Percentiles rank a stretch among this genome's conserved stretches.
Conservation (phyloP, 2,888 invertebrate species). For the Zele albiditarsus region DNA sequence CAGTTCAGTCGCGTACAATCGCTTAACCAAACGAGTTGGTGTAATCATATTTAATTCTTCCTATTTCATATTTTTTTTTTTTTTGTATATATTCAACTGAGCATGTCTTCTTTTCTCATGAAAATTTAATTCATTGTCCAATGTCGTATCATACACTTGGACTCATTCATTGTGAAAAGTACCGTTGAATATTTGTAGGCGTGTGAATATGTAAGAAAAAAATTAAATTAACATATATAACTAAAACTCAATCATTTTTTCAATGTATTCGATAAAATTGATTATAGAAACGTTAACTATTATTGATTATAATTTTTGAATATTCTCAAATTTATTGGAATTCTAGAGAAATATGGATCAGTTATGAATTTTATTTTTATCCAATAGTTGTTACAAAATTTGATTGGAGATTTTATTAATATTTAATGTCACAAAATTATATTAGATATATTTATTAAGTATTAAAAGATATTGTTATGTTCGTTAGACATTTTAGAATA, state of each 20-base stretch:
- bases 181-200: neutral
- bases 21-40: conserved; percentile 40
- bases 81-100: neutral
- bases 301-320: no score
- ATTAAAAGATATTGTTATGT: neutral
- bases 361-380: no score
- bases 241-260: no score
- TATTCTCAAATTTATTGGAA: no score
- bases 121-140: neutral
- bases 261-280: no score
- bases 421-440: no score
- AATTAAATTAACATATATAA: neutral
- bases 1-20: conserved; percentile 49
- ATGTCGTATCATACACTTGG: neutral
- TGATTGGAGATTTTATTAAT: no score
- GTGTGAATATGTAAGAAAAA: neutral
- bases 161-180: neutral
- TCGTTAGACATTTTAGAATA: neutral
- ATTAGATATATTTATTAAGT: neutral
- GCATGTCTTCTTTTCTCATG: neutral
- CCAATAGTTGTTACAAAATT: no score
- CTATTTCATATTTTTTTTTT: neutral
- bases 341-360: no score
- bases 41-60: neutral
- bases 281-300: no score